Percentiles rank a stretch among this genome's conserved stretches.
These are phyloP conservation scores for Alexandromys fortis DNA, from an alignment of 2,113 vertebrate genomes.

Conservation along the genomic window DNA sequence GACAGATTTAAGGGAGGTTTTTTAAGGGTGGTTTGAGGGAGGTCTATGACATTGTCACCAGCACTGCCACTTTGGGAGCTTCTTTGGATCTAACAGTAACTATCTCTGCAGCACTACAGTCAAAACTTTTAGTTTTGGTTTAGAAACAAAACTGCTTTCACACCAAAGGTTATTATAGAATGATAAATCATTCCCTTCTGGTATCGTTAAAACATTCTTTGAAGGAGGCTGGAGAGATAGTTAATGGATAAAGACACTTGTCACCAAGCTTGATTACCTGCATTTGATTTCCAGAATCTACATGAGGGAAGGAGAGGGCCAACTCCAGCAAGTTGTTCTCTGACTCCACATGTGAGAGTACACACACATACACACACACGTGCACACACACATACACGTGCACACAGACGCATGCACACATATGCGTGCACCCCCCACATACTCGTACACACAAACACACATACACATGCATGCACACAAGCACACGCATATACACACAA, in stretches of 20 bases:
- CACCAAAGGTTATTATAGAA: neutral
- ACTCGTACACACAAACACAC: neutral
- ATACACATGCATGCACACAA: too few relatives aligned
- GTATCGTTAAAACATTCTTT: neutral
- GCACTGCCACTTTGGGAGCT: neutral
- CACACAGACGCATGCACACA: too few relatives aligned
- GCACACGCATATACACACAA: neutral
- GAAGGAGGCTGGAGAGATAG: neutral
- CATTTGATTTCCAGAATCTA: neutral
- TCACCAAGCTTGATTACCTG: neutral
- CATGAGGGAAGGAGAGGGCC: neutral
- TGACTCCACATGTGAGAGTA: neutral
- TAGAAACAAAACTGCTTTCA: neutral
- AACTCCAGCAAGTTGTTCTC: neutral
- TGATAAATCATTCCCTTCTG: neutral
- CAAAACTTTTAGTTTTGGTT: neutral
- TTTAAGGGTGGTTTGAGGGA: neutral
- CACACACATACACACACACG: accelerated
- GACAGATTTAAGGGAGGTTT: neutral
- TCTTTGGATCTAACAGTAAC: neutral
- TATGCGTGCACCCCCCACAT: accelerated
- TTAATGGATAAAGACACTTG: neutral
- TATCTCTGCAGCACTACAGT: neutral
- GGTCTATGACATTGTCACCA: neutral
- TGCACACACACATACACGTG: neutral